A percentile compares a stretch with the other conserved stretches of the same genome.
These are phyloP conservation scores for Idaea straminata DNA, from an alignment of 2,888 invertebrate genomes.

Conservation along the genomic window DNA sequence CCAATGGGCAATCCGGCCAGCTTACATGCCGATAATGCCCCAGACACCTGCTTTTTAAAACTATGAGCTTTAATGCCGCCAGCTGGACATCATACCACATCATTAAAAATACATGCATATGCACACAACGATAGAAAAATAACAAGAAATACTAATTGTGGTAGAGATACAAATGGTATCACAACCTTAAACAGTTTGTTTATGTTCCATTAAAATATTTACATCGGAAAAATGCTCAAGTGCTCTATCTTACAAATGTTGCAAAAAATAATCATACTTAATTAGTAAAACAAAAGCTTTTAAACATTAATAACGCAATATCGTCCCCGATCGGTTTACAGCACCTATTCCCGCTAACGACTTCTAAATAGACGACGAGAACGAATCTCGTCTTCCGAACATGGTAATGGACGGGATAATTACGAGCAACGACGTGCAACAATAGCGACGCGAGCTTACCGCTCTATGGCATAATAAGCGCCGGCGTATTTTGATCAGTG, in stretches of 20 bases:
- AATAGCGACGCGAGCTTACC: constrained; percentile 75
- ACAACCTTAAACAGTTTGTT: constrained; percentile 5
- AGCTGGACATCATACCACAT: background rate
- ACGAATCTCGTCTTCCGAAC: constrained; percentile 69
- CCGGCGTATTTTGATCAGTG: constrained; percentile 74
- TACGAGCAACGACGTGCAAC: constrained; percentile 77
- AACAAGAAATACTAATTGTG: background rate
- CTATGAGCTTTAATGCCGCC: background rate
- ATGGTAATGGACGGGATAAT: constrained; percentile 79
- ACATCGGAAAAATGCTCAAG: constrained; percentile 10
- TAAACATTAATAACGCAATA: constrained; percentile 62
- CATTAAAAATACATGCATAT: background rate
- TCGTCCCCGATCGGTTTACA: constrained; percentile 62
- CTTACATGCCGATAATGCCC: constrained; percentile 35
- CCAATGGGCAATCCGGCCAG: constrained; percentile 36
- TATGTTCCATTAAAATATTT: constrained; percentile 16
- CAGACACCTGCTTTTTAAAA: constrained; percentile 39
- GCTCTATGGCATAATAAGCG: constrained; percentile 76
- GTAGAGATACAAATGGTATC: background rate
- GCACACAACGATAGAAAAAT: background rate
- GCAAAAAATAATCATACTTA: constrained; percentile 43
- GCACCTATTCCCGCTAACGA: constrained; percentile 68
- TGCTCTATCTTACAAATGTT: constrained; percentile 17
- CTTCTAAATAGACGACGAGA: constrained; percentile 72
- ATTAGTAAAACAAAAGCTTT: constrained; percentile 54